Base-by-base conservation (phyloP, 2,113 vertebrate species). In the Pelodiscus sinensis region DNA sequence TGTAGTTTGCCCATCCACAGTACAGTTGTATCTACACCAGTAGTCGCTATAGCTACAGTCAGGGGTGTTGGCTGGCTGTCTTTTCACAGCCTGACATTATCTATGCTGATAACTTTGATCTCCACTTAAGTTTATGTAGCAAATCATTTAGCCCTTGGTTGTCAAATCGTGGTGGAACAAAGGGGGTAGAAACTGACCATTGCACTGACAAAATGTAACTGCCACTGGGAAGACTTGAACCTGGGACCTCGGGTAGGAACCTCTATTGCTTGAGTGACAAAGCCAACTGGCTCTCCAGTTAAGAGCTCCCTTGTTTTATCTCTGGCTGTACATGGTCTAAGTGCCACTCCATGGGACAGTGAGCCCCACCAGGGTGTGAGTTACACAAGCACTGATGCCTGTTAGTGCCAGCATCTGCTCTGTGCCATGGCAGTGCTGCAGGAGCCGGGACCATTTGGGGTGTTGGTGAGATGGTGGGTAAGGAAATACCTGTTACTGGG, bases 341-440 rank as follows among this genome's bases (percentile, higher is more conserved):
- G 44, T 44, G 44, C 44, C 44, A 44, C 44, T 44, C 44, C 44
- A 44, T 44, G 44, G 44, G 44, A 44, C 44, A 44, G 44, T 44
- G 44, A 44, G 44, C 44, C 44, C 6, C 44, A 44, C 44, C 7
- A 44, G 44, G 44, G 6, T 44, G 44, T 44, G 44, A 5, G 44
- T 44, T 44, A 44, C 44, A 44, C 71, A 82, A 79, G 81, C 9
- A 78, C 38, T 5, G 21, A 4, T 77, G 8, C 16, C 35, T 19
- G 4, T 27, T 60, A 27, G 9, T 52, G 57, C 84, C 60, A n/a
- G 29, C 81, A 79, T 86, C 22, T 79, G 77, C 19, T 75, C 16
- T 2, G 35, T 27, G 65, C 65, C 16, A 9, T n/a, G 5, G 18
- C 16, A 9, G 16, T 9, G 2, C 10, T 2, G 4, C 2, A 35